Conservation (phyloP, 2,888 invertebrate genomes). For the Chrysodeixis includens region DNA sequence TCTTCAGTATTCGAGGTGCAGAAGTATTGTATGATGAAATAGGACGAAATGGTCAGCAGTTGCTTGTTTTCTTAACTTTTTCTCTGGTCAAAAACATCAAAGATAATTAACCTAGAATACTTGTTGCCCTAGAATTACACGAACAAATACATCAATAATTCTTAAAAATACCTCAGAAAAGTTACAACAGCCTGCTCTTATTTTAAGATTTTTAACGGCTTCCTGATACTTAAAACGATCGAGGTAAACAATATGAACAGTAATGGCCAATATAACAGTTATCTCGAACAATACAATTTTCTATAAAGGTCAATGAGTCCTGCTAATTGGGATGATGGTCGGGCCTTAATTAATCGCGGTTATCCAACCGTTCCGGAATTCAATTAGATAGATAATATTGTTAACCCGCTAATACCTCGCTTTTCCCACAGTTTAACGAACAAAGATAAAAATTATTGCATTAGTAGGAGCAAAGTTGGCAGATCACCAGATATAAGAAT, state of each 20-base stretch:
- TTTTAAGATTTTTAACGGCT: too few relatives aligned
- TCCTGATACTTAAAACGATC: neutral
- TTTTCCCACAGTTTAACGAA: constrained; percentile 20
- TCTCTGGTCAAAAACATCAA: too few relatives aligned
- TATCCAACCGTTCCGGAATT: constrained; percentile 40
- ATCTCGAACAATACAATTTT: neutral
- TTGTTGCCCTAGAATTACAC: too few relatives aligned
- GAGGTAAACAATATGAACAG: constrained; percentile 4
- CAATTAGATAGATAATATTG: constrained; percentile 52
- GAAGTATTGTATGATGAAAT: too few relatives aligned
- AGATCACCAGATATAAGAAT: neutral
- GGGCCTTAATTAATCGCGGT: constrained; percentile 44
- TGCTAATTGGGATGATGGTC: constrained; percentile 45
- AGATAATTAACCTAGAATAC: too few relatives aligned
- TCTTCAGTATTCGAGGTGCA: neutral
- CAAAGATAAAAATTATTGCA: constrained; percentile 10
- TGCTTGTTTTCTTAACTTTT: too few relatives aligned
- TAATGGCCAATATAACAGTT: neutral
- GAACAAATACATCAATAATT: too few relatives aligned
- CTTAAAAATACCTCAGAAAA: too few relatives aligned
- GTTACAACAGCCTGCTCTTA: too few relatives aligned
- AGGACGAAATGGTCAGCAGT: too few relatives aligned
- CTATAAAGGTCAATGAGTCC: constrained; percentile 35
- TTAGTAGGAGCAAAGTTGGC: constrained; percentile 8
- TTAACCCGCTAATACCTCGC: constrained; percentile 38